Evolutionary conservation across 2,888 invertebrate species (phyloP).

Genomic region (Lumbricus terrestris): DNA sequence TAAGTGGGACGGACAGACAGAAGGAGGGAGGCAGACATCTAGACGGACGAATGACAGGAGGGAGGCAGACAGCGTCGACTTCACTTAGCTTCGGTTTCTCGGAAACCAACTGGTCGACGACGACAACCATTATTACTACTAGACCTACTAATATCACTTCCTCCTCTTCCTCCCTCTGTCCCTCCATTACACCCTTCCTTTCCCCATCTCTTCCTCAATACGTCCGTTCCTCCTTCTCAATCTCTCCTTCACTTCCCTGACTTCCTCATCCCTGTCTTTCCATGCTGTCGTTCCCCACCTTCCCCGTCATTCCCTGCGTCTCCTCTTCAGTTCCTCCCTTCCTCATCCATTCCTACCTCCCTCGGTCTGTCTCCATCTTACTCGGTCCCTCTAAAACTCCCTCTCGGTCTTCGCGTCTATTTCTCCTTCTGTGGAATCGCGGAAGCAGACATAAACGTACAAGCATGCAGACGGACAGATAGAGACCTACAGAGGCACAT

Average conservation of each 20-base stretch:
- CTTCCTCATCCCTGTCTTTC: not conserved
- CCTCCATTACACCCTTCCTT: not conserved
- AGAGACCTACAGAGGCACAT: not conserved
- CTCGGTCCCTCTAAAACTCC: not conserved
- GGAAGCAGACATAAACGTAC: not conserved
- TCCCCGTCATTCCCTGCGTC: not conserved
- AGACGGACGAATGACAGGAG: not conserved
- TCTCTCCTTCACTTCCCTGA: not conserved
- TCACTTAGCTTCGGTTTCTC: conserved; percentile 5
- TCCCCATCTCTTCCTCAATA: not conserved
- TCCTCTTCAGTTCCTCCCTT: no score
- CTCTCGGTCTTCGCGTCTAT: not conserved
- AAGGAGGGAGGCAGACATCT: not conserved
- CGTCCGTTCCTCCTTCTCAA: not conserved
- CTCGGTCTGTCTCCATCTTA: no score
- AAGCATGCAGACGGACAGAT: not conserved
- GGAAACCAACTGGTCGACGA: not conserved
- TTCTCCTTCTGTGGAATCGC: not conserved
- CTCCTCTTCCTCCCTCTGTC: not conserved
- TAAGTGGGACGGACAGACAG: not conserved
- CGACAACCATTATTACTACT: not conserved
- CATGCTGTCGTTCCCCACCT: not conserved
- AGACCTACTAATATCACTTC: not conserved
- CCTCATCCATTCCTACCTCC: not conserved
- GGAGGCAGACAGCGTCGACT: not conserved